Conservation (phyloP, 2,113 vertebrate genomes). For the Strigops habroptila region DNA sequence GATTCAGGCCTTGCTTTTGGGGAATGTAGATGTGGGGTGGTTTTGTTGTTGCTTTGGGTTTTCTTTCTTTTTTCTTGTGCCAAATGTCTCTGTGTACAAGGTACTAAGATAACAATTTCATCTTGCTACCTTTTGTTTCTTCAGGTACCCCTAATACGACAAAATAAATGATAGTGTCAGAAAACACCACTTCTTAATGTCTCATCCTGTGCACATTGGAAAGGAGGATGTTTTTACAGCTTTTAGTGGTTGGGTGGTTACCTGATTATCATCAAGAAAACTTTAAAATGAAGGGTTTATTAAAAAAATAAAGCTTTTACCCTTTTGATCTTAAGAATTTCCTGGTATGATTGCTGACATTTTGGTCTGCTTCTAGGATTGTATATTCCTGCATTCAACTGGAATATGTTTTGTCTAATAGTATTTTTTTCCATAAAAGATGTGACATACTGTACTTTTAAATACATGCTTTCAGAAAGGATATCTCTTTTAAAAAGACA, state of each 20-base stretch:
- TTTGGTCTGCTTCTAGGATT: background rate
- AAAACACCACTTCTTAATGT: background rate
- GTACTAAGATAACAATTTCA: background rate
- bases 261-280: background rate
- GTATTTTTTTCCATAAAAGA: background rate
- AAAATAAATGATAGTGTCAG: background rate
- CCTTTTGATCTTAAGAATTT: background rate
- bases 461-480: background rate
- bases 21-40: background rate
- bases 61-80: background rate
- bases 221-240: background rate
- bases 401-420: background rate
- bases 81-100: accelerated
- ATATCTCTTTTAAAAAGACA: background rate
- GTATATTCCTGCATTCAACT: background rate
- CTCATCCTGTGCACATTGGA: background rate
- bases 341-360: background rate
- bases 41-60: background rate
- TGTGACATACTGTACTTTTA: background rate
- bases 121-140: background rate
- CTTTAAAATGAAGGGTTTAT: background rate
- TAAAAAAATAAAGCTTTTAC: background rate
- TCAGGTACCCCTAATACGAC: background rate
- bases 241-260: background rate
- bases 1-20: background rate